Evolutionary conservation across 1,140 invertebrate species (phyloP).

Genomic region (Drosophila eugracilis): DNA sequence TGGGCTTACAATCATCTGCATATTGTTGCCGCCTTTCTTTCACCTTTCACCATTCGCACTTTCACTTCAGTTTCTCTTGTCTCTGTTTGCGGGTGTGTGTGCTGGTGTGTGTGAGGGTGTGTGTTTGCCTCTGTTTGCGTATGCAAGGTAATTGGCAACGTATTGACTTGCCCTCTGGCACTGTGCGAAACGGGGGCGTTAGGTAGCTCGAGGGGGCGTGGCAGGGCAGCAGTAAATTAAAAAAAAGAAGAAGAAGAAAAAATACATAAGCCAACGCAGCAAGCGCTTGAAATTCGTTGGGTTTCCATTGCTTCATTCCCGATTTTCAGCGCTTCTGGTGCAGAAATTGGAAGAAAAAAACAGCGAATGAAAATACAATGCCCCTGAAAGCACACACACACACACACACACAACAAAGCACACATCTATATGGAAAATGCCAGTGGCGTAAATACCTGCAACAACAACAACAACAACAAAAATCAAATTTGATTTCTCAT

Average conservation of each 20-base stretch:
- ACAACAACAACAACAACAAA: too few relatives aligned
- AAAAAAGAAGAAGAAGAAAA: constrained; percentile 42
- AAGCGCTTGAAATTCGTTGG: constrained; percentile 14
- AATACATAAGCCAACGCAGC: constrained; percentile 24
- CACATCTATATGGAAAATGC: constrained; percentile 7
- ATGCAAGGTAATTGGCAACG: constrained; percentile 57
- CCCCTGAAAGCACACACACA: not conserved
- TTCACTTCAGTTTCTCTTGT: not conserved
- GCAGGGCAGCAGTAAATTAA: constrained; percentile 48
- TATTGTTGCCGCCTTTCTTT: constrained; percentile 19
- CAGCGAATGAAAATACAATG: constrained; percentile 5
- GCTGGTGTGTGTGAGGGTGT: too few relatives aligned
- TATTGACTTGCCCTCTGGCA: constrained; percentile 50
- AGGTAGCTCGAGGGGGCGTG: constrained; percentile 15
- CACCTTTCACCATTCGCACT: not conserved
- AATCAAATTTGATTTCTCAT: constrained; percentile 44
- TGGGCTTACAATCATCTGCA: constrained; percentile 33
- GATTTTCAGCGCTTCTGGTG: constrained; percentile 2
- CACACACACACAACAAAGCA: not conserved
- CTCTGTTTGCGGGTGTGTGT: too few relatives aligned
- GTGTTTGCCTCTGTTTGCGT: too few relatives aligned
- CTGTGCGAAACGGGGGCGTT: constrained; percentile 6
- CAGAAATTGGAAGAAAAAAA: constrained; percentile 11
- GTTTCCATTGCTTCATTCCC: constrained; percentile 25
- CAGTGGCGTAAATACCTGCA: constrained; percentile 17